Evolutionary conservation across 2,797 vertebrate species (phyloP), one percentile per base, ranked within the genome.

Genomic region (Danio choprae): DNA sequence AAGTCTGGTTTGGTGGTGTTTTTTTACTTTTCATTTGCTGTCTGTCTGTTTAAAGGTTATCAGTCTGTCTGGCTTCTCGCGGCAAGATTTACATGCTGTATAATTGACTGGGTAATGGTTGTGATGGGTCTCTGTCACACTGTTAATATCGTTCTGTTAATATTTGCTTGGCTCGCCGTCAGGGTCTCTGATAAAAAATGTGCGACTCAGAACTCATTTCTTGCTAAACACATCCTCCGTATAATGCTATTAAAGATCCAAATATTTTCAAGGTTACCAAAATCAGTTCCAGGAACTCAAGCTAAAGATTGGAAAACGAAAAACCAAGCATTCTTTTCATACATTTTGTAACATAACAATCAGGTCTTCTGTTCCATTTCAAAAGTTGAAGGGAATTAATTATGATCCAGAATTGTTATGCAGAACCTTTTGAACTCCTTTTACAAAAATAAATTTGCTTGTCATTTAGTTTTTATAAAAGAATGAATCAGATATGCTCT

Each of bases 21-120:
- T 84, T 84, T 84, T 76, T 48, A 70, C 80, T 38, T 62, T 83
- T 82, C 9, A 64, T 83, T 89, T 87, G 38, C 72, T 81, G 85
- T 46, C 64, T 38, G 65, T 68, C 64, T 51, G 72, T 53, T 55
- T 82, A 71, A 81, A 75, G 74, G 82, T 81, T 55, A 85, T 86
- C 12, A 20, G 12, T 82, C 84, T 84, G 80, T 65, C 79, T 72
- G 76, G 60, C 40, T 73, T 62, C 77, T 80, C 74, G 43, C 77
- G 80, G 74, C 43, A 67, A 79, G 73, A 86, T 87, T 83, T 51
- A 73, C 72, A 69, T 46, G 7, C 38, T 12, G 8, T 82, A 44
- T 78, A 76, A 83, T 81, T 77, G 43, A 29, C n/a, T 29, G 74
- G 2, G 29, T 83, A 81, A 85, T 82, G 73, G 22, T 22, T 18